These are phyloP conservation scores for Netelia inedita DNA, from an alignment of 2,888 invertebrate species.

Conservation along the genomic window DNA sequence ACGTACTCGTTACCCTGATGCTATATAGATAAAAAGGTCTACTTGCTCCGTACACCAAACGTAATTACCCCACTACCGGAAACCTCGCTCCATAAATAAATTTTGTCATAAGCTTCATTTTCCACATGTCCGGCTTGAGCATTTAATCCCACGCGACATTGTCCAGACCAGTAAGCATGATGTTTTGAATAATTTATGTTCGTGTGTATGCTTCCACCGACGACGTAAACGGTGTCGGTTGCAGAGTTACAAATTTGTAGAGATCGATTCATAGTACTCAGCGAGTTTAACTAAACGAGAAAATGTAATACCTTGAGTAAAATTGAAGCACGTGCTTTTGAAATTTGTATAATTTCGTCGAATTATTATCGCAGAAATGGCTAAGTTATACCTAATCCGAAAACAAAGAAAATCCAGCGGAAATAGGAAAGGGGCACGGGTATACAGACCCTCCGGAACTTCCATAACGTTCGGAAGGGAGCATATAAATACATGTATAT, in stretches of 20 bases:
- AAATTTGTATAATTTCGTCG: neutral
- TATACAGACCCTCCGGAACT: conserved; percentile 32
- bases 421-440: conserved; percentile 28
- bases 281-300: too few relatives aligned
- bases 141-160: conserved; percentile 24
- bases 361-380: conserved; percentile 20
- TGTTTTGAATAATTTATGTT: too few relatives aligned
- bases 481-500: conserved; percentile 4
- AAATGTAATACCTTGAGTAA: too few relatives aligned
- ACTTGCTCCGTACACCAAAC: conserved; percentile 26
- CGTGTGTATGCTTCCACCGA: too few relatives aligned
- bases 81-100: conserved; percentile 78
- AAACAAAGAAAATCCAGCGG: conserved; percentile 14
- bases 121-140: conserved; percentile 69
- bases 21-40: conserved; percentile 24
- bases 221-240: too few relatives aligned
- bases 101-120: conserved; percentile 71
- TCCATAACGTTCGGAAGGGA: conserved; percentile 43
- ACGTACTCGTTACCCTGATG: conserved; percentile 31
- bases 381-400: neutral
- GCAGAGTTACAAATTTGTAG: too few relatives aligned
- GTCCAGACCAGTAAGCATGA: neutral
- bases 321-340: neutral
- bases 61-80: conserved; percentile 44
- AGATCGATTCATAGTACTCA: too few relatives aligned